Base-by-base conservation (phyloP, 2,888 invertebrate species). In the Eupithecia pulchellata region DNA sequence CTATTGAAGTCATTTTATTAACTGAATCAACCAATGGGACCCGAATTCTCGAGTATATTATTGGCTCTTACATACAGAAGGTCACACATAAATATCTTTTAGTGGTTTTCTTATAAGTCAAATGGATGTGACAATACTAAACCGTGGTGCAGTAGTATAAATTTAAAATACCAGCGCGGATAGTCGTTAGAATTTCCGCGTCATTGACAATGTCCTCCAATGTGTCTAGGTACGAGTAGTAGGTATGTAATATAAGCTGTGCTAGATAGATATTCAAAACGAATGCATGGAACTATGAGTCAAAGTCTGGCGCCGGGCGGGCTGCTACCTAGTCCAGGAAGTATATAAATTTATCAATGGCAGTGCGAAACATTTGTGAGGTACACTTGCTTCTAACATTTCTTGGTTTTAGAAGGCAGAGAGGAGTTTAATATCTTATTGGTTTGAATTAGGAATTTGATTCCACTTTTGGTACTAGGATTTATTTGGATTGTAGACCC, bases 271-370 rank as follows among this genome's bases (percentile, higher is more conserved):
- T 57, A 61, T 61, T 36, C 30, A 30, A 66, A 42, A 66, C 8
- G n/a, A 69, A 60, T 64, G 34, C 63, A 61, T 36, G 29, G 64
- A 72, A 62, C n/a, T 62, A 68, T 72, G 69, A 72, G 58, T 69
- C 72, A 69, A 73, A 67, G 36, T 29, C 79, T 77, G 83, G 86
- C 89, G 89, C 88, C 90, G 84, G 74, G 79, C 86, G 70, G 91
- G 78, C 89, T 90, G 79, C 82, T 61, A 32, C 34, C 60, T 61
- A 34, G 60, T 20, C 34, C 60, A 61, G 34, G 34, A 14, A 34
- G 25, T 32, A 34, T 20, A 61, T 61, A 61, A 60, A 20, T 25
- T 61, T 34, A 34, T 82, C 82, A 85, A 85, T 85, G 84, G 58
- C 30, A 30, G 11, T 60, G 30, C 9, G n/a, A 11, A 60, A 52